Base-by-base conservation (phyloP, 2,797 vertebrate species). In the Chrysocyon brachyurus region DNA sequence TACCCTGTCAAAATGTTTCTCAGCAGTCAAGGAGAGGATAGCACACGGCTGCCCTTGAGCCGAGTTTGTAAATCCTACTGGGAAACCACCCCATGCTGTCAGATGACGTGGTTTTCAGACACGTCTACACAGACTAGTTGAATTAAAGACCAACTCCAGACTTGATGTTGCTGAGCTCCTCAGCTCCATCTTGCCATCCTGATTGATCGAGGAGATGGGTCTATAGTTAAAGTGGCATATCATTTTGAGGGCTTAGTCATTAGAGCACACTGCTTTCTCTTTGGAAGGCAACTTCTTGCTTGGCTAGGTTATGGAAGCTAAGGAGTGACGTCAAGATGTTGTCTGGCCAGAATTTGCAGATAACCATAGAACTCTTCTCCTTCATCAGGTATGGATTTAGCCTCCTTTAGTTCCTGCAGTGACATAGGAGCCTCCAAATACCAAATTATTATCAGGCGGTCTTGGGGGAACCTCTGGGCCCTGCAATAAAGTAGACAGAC, bases 401-500 rank as follows among this genome's bases (percentile, higher is more conserved):
- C 97, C 97, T 98, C 98, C 97, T 98, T 98, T 98, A 97, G 64
- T 98, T 98, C 98, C 98, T 98, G 96, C 97, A 97, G 97, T 97
- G 98, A 98, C 72, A 95, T 96, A 98, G 98, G 97, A 98, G 97
- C 98, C 92, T 98, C 98, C 98, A 98, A 98, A 97, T 98, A 98
- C 92, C 98, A 98, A 98, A 97, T 97, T 96, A 98, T 98, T 98
- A 98, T 98, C 98, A 98, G 98, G 96, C 98, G 96, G 82, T 98
- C 97, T 98, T 98, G 98, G 98, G 98, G 98, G 97, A 98, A 97
- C 97, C 98, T 98, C 98, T 98, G 97, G 97, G 97, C 98, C 97
- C 98, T 98, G 97, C 97, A 98, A 98, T 98, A 98, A 98, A 98
- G 98, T 98, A 98, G 98, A 98, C 97, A 98, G 94, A 98, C 98